Base-by-base conservation (phyloP, 2,888 invertebrate species). In the Syritta pipiens region DNA sequence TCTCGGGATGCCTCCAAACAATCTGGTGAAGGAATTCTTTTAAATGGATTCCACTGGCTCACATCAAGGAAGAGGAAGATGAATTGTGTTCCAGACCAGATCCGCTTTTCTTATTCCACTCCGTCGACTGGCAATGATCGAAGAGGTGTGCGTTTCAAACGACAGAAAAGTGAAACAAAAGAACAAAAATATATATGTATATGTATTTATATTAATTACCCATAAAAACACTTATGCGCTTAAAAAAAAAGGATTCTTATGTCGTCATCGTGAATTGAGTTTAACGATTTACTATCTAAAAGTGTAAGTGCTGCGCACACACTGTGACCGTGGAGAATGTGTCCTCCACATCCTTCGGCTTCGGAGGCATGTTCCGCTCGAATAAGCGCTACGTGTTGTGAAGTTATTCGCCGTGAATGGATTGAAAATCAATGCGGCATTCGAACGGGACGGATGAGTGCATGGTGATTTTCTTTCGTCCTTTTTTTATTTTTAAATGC, bases 371-470 rank as follows among this genome's bases (percentile, higher is more conserved):
- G 20, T 67, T 42, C 51, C 44, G 67, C 59, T 51, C 67, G 67
- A 51, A 46, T 74, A 67, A 59, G 17, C 67, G 37, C 67, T 59
- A 67, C 37, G 44, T 67, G 59, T 60, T 67, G 51, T 67, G 49
- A 60, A 37, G 22, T 67, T 67, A 67, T 59, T 68, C 42, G 48
- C 60, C 68, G 60, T 59, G 59, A 74, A 74, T 57, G 67, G 44
- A 59, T 74, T 32, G 67, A 49, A 74, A 74, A 74, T 67, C 59
- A 51, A n/a, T 68, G 32, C 49, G 60, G 42, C 62, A 55, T 48
- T 46, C 24, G 28, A 59, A 42, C 26, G 9, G 59, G 14, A n/a
- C 42, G 49, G 10, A 28, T 28, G 12, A 26, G 12, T 42, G 22
- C 22, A 44, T n/a, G n/a, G 42, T 57, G 44, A 59, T 60, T 51